Conservation (phyloP, 2,113 vertebrate species). For the Hystrix brachyura region DNA sequence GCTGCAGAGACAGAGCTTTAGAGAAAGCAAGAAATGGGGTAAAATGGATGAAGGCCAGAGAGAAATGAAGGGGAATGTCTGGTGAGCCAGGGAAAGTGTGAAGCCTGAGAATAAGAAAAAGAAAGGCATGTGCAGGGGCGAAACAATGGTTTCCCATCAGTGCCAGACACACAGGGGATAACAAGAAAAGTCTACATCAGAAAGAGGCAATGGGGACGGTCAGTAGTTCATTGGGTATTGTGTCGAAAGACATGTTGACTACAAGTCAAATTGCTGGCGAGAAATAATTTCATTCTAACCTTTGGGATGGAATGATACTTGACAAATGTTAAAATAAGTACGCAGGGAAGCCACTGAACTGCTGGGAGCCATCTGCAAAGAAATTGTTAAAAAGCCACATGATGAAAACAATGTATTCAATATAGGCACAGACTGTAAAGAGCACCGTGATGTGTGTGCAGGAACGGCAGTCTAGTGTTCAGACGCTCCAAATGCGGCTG, state of each 20-base stretch:
- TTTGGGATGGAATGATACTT: slow-evolving; percentile 19
- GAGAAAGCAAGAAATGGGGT: neutral
- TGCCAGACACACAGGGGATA: neutral
- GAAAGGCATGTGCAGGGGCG: neutral
- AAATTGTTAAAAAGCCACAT: neutral
- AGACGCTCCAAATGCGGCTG: neutral
- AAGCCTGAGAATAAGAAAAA: neutral
- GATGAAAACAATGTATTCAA: neutral
- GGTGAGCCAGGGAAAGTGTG: neutral
- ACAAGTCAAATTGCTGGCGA: neutral
- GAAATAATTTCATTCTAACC: slow-evolving; percentile 56
- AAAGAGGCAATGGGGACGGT: neutral
- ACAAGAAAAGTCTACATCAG: neutral
- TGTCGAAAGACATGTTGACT: slow-evolving; percentile 23
- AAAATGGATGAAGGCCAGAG: neutral
- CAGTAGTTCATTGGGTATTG: neutral
- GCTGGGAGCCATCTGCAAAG: slow-evolving; percentile 17
- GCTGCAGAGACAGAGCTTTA: neutral
- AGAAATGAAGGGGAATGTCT: neutral
- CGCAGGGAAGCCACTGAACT: neutral
- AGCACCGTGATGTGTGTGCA: neutral
- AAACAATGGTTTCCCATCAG: neutral
- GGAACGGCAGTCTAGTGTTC: neutral
- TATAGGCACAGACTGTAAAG: neutral
- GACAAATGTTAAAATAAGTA: slow-evolving; percentile 50